Base-by-base conservation (phyloP, 2,888 invertebrate genomes). In the Cordylochernes scorpioides region DNA sequence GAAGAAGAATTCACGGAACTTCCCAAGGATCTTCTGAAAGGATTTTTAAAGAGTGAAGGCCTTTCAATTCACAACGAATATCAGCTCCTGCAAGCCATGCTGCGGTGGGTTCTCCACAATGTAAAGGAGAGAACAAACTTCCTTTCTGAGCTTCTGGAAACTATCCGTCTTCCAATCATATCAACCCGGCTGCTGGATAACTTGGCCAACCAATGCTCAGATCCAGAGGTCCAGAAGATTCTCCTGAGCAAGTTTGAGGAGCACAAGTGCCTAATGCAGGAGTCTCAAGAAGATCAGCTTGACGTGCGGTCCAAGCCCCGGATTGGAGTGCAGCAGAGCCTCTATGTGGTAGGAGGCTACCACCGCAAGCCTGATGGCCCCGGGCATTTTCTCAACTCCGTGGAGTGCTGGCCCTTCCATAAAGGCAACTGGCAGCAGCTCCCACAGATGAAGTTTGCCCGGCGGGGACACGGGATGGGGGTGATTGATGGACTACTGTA, bases 321-420 rank as follows among this genome's bases (percentile, higher is more conserved):
- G 5, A 65, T 71, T 40, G 68, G 75, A 48, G 77, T 82, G 1
- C 71, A 78, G 38, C 80, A 80, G 50, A 68, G 71, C 47, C 70
- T 86, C 38, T 68, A 75, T 45, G 67, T 86, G 25, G 73, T 77
- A 38, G 86, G 86, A 15, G 86, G 86, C 9, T 75, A 74, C 2
- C 70, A 73, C 44, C 65, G 78, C 28, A 74, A 77, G 64, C 69
- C 33, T 69, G 74, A 64, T 65, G 73, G 48, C 50, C 61, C 45
- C 61, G 68, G 32, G 82, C 40, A 39, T 51, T 73, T 75, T 39
- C 70, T 78, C 41, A 68, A 71, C 39, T 67, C 71, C 7, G 73
- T 77, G 13, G 71, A 78, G 44, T 70, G 72, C 55, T 82, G 71
- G 48, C 75, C 80, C 50, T 63, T 70, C 15, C 70, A 68, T 43